Evolutionary conservation across 2,888 invertebrate genomes (phyloP), one percentile per base, ranked within the genome.

Genomic region (Trissolcus brochymenae): DNA sequence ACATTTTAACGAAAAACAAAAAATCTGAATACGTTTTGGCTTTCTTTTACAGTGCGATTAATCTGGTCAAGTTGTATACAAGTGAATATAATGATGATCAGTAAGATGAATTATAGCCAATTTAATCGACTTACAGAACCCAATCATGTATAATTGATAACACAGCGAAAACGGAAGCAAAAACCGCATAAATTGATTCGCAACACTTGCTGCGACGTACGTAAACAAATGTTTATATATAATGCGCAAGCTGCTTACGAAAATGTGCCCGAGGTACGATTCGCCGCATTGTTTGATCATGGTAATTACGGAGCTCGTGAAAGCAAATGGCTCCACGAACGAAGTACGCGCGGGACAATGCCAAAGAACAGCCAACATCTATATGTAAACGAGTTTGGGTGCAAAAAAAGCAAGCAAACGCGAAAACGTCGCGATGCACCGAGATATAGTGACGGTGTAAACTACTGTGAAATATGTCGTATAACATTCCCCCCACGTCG

Each of bases 251-350:
- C 67, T 66, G 74, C 53, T 71, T 51, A 56, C 61, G 66, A 70
- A 70, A 68, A 66, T 71, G 57, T 61, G 74, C 71, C 66, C 57
- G 66, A 61, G 70, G 70, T 76, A 73, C 78, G 65, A 78, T 72
- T 82, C 82, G 59, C 76, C 68, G 82, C 82, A 85, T 86, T 86
- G 85, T 86, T 86, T 84, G 85, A 84, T 83, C 84, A 84, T 80
- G 84, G 84, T 86, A 86, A 87, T 87, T 86, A 84, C 84, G 81
- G 81, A 74, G 77, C 76, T 68, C 80, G 79, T 66, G 74, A 78
- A 77, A 79, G 61, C 68, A 68, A 77, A 76, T 78, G 79, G 73
- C 67, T 68, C 19, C 57, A 54, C 79, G 79, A 80, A 68, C 79
- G 70, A 73, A 79, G 80, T 74, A 80, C 77, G 77, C 77, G 77